Evolutionary conservation across 2,113 vertebrate species (phyloP), one percentile per base, ranked within the genome.

Genomic region (Dunckerocampus dactyliophorus): DNA sequence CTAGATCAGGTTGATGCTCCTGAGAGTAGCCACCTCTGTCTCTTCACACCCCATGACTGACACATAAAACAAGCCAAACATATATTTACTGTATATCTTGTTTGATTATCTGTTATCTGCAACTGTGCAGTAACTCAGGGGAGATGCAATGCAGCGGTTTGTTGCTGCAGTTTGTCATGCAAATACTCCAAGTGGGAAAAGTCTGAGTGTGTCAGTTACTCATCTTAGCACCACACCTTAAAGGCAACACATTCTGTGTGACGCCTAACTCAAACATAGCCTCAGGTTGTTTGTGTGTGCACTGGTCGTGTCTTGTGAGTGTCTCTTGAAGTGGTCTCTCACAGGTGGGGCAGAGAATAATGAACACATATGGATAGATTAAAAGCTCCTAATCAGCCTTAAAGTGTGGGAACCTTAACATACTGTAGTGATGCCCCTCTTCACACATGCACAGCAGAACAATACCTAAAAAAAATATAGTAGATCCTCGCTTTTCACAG

Each of bases 1-100:
- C 76, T 65, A 67, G 79, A 89, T 85, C 86, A 85, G 77, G 85
- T 84, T 80, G 83, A 84, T 81, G 80, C 79, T 84, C 81, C 83
- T 88, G 85, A 83, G 84, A 88, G 80, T 78, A 89, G 79, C 65
- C 72, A 65, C 73, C 51, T 59, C 80, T 63, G 75, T 50, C 69
- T 31, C 80, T 88, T 88, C 84, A 84, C 87, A 85, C 75, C 28
- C n/a, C 54, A 28, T 16, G 63, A 39, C 59, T 62, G 57, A 70
- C 67, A 71, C 67, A 78, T 60, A 71, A 34, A 59, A 75, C 65
- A 63, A 76, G 76, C 68, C 67, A 69, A 57, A 65, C 22, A 59
- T 64, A 69, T 72, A 85, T 75, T 62, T 73, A 72, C 4, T 37
- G 34, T 37, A 9, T 37, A 37, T 37, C 34, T 3, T 28, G 24